phyloP scores from a whole-genome alignment of 2,797 vertebrate genomes.

The Botia almorhae region DNA sequence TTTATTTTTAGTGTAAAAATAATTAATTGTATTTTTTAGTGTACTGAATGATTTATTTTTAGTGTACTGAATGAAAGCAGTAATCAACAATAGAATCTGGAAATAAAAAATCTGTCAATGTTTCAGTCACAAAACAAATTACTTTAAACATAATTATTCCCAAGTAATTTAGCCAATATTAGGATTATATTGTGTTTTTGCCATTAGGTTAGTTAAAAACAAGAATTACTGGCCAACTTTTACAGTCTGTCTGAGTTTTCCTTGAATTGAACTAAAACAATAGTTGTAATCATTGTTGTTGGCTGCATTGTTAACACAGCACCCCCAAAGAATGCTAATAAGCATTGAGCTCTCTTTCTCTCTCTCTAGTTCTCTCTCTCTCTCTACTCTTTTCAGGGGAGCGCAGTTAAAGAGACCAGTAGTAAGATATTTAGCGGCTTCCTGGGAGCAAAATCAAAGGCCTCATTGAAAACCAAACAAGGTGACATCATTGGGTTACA shows the following conservation, averaged over 20 bases:
- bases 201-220: constrained; percentile 5
- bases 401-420: constrained; percentile 65
- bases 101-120: background rate
- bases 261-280: constrained; percentile 42
- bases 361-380: no score
- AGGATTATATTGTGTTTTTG: constrained; percentile 1
- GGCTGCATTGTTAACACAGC: constrained; percentile 54
- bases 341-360: constrained; percentile 58
- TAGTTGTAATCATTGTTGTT: constrained; percentile 48
- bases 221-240: constrained; percentile 15
- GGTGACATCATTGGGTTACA: constrained; percentile 82
- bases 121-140: background rate
- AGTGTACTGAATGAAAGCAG: background rate
- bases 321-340: constrained; percentile 29
- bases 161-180: constrained; percentile 4
- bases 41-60: no score
- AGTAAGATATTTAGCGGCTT: constrained; percentile 77
- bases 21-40: no score
- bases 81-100: background rate
- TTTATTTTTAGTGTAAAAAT: no score
- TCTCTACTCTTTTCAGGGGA: constrained; percentile 61
- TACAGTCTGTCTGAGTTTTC: constrained; percentile 2
- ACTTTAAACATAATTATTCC: background rate
- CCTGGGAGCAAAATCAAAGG: constrained; percentile 81
- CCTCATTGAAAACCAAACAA: constrained; percentile 81